These are phyloP conservation scores for Bombus waltoni DNA, from an alignment of 1,140 invertebrate genomes.

Conservation along the genomic window DNA sequence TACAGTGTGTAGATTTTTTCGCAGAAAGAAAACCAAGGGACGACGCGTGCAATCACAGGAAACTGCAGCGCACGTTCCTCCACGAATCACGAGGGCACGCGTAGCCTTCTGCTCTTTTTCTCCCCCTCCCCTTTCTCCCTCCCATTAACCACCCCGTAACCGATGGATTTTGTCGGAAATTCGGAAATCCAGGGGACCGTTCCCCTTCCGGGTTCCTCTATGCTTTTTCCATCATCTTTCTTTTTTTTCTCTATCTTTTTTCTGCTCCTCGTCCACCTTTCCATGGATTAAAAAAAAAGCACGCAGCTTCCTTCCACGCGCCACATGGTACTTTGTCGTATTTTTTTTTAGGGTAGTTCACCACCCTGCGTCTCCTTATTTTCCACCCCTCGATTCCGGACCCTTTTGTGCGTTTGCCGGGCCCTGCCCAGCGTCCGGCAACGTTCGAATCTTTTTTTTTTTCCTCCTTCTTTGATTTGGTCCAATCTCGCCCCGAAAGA, in stretches of 20 bases:
- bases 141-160: slow-evolving; percentile 19
- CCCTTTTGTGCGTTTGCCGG: slow-evolving; percentile 64
- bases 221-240: neutral
- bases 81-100: slow-evolving; percentile 52
- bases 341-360: slow-evolving; percentile 68
- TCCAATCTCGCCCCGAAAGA: neutral
- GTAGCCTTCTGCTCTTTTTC: slow-evolving; percentile 18
- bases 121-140: neutral
- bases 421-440: slow-evolving; percentile 76
- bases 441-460: slow-evolving; percentile 35
- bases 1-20: slow-evolving; percentile 28
- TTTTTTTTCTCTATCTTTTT: slow-evolving; percentile 46
- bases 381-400: slow-evolving; percentile 67
- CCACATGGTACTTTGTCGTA: slow-evolving; percentile 73
- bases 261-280: slow-evolving; percentile 56
- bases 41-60: slow-evolving; percentile 61
- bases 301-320: slow-evolving; percentile 75
- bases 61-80: neutral
- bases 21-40: slow-evolving; percentile 27
- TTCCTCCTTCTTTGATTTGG: neutral
- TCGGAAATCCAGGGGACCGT: slow-evolving; percentile 67
- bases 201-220: slow-evolving; percentile 64
- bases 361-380: slow-evolving; percentile 61
- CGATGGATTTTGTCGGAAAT: slow-evolving; percentile 73
- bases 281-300: slow-evolving; percentile 56